Evolutionary conservation across 2,888 invertebrate genomes (phyloP), one percentile per base, ranked within the genome.

Genomic region (Rhagonycha lutea): DNA sequence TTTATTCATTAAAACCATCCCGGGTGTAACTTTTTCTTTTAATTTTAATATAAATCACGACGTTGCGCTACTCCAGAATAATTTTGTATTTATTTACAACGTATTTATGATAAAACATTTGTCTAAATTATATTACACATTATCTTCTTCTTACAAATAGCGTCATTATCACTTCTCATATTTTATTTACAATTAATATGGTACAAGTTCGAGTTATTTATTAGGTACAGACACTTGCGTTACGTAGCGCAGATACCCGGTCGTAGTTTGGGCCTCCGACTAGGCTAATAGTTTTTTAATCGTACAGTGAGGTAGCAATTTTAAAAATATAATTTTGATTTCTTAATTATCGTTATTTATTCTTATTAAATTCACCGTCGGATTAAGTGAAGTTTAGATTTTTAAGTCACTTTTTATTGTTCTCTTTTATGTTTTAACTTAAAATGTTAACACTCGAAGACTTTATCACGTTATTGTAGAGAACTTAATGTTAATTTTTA

Each of bases 161-260:
- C 83, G 83, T 83, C 83, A 83, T 72, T 86, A 86, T 86, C 85
- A 85, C 85, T 86, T 85, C 85, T 84, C 81, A 83, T 86, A 86
- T 86, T 14, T 61, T 78, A 78, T 80, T 77, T 81, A 81, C 81
- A 81, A 75, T 80, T 77, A 81, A 79, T 80, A 81, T 79, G 80
- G 70, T 74, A 78, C 69, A 75, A 72, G 62, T 77, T 78, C 32
- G 28, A 62, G 32, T 70, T 67, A 68, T 79, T 78, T 26, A 74
- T 79, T 80, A 81, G 83, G 83, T 83, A 83, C 81, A 83, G 81
- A 83, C 81, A 83, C 83, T 82, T 80, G 81, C 83, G 80, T 82
- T 79, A 73, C 76, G 73, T 75, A 76, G 78, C 79, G 78, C 79
- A 69, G 67, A 72, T 75, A 77, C 76, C 73, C 29, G 69, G 76